These are phyloP conservation scores for Oreocharis arfaki DNA, from an alignment of 2,113 vertebrate species.

Conservation along the genomic window DNA sequence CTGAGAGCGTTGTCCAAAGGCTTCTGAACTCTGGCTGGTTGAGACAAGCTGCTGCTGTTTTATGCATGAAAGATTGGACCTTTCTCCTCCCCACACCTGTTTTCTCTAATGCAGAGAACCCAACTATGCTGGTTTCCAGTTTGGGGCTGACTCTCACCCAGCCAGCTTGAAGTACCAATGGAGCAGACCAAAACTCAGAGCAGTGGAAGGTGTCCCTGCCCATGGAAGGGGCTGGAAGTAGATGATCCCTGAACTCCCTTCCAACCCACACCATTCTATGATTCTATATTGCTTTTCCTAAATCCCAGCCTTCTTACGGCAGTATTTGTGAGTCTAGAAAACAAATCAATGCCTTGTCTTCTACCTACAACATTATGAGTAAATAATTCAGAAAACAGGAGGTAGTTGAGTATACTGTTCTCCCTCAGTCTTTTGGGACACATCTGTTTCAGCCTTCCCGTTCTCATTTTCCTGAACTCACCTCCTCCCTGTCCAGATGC, in stretches of 20 bases:
- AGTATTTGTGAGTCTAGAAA: neutral
- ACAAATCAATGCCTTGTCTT: neutral
- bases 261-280: neutral
- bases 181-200: neutral
- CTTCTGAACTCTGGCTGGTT: neutral
- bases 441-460: neutral
- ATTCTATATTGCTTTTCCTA: neutral
- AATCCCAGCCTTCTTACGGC: neutral
- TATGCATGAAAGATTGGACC: neutral
- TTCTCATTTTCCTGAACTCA: slow-evolving; percentile 51
- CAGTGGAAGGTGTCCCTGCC: neutral
- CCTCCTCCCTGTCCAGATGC: slow-evolving; percentile 90
- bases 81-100: neutral
- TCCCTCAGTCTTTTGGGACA: neutral
- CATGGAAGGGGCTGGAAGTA: neutral
- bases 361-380: neutral
- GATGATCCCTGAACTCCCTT: neutral
- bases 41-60: neutral
- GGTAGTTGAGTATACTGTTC: neutral
- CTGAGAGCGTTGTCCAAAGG: neutral
- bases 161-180: neutral
- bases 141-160: neutral
- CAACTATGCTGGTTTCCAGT: neutral
- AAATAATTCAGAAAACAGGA: neutral
- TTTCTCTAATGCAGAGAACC: neutral